These are phyloP conservation scores for Tachina grossa DNA, from an alignment of 2,888 invertebrate genomes.

Conservation along the genomic window DNA sequence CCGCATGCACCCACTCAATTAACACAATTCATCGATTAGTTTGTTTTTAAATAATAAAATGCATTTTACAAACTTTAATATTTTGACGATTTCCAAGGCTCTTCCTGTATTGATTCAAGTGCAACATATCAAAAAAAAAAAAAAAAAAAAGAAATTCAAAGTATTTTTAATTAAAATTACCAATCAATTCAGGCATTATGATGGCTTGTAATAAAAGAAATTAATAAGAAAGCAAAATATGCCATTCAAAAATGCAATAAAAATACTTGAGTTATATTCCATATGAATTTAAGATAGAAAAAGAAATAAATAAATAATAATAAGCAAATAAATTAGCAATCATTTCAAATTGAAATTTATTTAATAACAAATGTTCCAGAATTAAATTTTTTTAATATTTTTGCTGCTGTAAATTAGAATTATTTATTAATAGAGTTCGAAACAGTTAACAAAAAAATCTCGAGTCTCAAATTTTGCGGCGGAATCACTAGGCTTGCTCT, in stretches of 20 bases:
- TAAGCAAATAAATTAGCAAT: conserved; percentile 4
- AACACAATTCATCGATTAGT: conserved; percentile 37
- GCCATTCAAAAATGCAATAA: not conserved
- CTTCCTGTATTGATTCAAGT: conserved; percentile 62
- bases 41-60: conserved; percentile 4
- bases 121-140: conserved; percentile 44
- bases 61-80: conserved; percentile 23
- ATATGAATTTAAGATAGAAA: not conserved
- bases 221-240: not conserved
- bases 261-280: conserved; percentile 4
- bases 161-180: conserved; percentile 20
- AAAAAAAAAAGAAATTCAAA: not conserved
- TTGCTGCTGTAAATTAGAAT: too few relatives aligned
- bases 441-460: too few relatives aligned
- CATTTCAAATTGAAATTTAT: conserved; percentile 39
- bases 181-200: conserved; percentile 3
- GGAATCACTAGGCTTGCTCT: too few relatives aligned
- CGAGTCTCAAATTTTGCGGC: too few relatives aligned
- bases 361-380: not conserved
- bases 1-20: conserved; percentile 38
- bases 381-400: not conserved
- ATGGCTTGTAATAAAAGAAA: conserved; percentile 11
- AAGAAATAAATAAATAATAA: conserved; percentile 23
- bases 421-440: too few relatives aligned
- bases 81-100: conserved; percentile 59